A percentile compares a stretch with the other conserved stretches of the same genome.
Conservation (phyloP, 2,113 vertebrate genomes). For the Callocephalon fimbriatum region DNA sequence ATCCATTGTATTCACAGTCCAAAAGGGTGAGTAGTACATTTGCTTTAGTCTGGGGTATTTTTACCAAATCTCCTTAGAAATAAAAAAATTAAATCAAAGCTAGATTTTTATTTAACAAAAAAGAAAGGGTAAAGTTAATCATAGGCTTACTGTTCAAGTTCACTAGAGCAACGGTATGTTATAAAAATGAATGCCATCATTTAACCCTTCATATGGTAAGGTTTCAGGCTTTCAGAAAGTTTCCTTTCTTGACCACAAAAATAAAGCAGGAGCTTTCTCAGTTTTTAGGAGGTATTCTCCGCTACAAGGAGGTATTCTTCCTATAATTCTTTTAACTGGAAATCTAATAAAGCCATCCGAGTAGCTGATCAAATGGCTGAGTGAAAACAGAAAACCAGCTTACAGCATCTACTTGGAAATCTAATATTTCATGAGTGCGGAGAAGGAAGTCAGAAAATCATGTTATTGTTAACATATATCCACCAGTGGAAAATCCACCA, state of each 20-base stretch:
- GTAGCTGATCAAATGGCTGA: slow-evolving; percentile 45
- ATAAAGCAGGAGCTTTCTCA: neutral
- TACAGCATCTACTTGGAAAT: slow-evolving; percentile 33
- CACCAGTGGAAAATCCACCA: neutral
- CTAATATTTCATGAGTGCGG: slow-evolving; percentile 53
- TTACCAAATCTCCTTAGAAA: neutral
- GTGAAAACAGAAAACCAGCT: slow-evolving; percentile 39
- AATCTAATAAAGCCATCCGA: neutral
- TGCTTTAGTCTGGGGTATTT: neutral
- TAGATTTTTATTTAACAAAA: neutral
- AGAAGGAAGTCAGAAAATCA: slow-evolving; percentile 47
- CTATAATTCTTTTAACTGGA: neutral
- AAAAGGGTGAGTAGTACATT: neutral
- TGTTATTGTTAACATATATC: slow-evolving; percentile 20
- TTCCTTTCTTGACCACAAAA: neutral
- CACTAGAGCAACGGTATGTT: neutral
- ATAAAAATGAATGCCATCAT: neutral
- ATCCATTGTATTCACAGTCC: neutral
- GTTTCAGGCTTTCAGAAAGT: neutral
- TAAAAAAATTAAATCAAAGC: neutral
- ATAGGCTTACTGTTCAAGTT: neutral
- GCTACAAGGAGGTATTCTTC: neutral
- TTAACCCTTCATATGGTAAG: neutral
- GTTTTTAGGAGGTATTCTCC: neutral
- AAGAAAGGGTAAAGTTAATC: neutral